Evolutionary conservation across 2,113 vertebrate species (phyloP).

Genomic region (Pyxicephalus adspersus): DNA sequence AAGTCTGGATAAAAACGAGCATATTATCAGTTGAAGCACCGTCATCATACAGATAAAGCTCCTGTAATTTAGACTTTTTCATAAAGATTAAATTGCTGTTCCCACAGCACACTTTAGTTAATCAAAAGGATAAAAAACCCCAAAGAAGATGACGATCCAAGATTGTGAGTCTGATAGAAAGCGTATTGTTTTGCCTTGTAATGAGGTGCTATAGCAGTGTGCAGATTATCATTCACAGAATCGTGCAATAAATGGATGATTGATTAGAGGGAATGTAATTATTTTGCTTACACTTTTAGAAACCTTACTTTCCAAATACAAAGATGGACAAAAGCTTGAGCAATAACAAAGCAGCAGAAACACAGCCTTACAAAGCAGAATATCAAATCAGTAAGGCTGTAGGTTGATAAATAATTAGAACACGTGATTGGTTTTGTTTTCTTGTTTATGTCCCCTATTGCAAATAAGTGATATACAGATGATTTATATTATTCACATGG

Average conservation of each 20-base stretch:
- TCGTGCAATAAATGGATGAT: conserved; percentile 5
- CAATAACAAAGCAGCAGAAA: neutral
- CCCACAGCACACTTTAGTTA: neutral
- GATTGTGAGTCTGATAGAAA: neutral
- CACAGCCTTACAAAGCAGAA: neutral
- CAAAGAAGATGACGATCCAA: neutral
- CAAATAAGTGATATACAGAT: too few relatives aligned
- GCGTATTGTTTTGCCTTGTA: neutral
- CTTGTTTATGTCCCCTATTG: too few relatives aligned
- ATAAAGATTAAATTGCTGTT: too few relatives aligned
- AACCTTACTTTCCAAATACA: neutral
- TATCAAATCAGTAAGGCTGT: too few relatives aligned
- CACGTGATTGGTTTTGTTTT: too few relatives aligned
- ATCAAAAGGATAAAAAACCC: neutral
- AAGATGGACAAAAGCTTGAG: neutral
- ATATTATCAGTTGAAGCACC: too few relatives aligned
- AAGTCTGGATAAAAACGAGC: too few relatives aligned
- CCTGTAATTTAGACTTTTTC: too few relatives aligned
- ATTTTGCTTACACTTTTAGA: neutral
- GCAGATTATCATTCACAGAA: conserved; percentile 6
- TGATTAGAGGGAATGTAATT: conserved; percentile 24
- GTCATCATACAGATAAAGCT: too few relatives aligned
- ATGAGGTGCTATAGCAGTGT: conserved; percentile 31
- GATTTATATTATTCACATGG: too few relatives aligned
- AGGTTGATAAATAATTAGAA: too few relatives aligned